Evolutionary conservation across 2,113 vertebrate species (phyloP).

Genomic region (Dasyurus viverrinus): DNA sequence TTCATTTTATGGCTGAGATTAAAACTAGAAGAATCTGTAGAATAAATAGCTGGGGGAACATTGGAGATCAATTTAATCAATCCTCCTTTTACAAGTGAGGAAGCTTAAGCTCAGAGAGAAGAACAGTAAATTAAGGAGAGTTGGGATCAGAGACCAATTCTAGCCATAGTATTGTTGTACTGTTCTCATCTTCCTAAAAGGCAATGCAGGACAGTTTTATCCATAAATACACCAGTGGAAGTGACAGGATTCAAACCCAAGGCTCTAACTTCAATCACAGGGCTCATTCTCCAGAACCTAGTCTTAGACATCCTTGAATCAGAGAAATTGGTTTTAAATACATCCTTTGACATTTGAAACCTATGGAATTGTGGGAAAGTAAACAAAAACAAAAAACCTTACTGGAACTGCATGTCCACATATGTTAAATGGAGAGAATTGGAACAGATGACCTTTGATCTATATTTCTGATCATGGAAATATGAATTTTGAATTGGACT

Average conservation of each 20-base stretch:
- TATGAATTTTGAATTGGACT: background rate
- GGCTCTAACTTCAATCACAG: background rate
- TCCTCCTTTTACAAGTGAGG: background rate
- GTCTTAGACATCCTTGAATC: background rate
- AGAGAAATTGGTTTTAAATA: background rate
- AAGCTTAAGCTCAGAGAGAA: background rate
- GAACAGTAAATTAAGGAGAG: background rate
- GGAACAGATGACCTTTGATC: background rate
- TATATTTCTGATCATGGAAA: background rate
- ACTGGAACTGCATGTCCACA: background rate
- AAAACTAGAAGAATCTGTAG: background rate
- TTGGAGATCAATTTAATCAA: background rate
- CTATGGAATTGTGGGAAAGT: background rate
- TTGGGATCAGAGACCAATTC: background rate
- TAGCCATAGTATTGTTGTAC: background rate
- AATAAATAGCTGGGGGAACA: background rate
- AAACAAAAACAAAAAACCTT: background rate
- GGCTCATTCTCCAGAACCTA: background rate
- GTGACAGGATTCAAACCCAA: background rate
- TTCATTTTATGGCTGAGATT: background rate
- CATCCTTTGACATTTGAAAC: background rate
- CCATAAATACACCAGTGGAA: background rate
- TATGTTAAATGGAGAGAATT: background rate
- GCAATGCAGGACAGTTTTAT: background rate
- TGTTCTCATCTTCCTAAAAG: background rate